phyloP scores from a whole-genome alignment of 1,140 invertebrate genomes.

The Drosophila jambulina region DNA sequence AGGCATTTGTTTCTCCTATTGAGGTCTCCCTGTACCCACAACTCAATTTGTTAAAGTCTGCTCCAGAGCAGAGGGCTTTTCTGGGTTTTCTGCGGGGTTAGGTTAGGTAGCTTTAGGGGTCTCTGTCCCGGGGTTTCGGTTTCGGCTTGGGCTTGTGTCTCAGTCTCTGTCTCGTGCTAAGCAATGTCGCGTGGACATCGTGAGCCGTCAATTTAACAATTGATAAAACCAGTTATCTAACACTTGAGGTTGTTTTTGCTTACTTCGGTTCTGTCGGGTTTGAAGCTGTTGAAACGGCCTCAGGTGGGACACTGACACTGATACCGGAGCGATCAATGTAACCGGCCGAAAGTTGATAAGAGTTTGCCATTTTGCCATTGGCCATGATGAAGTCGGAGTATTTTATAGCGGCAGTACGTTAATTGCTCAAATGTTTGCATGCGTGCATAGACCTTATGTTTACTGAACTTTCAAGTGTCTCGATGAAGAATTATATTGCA shows the following conservation, averaged over 20 bases:
- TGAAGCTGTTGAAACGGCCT: conserved; percentile 53
- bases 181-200: conserved; percentile 58
- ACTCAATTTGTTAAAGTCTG: background rate
- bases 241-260: conserved; percentile 17
- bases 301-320: conserved; percentile 33
- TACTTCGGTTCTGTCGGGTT: conserved; percentile 41
- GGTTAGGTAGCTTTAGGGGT: background rate
- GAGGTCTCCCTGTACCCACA: background rate
- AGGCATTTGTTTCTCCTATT: too few species aligned
- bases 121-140: conserved; percentile 3
- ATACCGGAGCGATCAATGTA: conserved; percentile 45
- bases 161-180: conserved; percentile 25
- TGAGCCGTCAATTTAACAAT: conserved; percentile 51
- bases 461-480: conserved; percentile 2
- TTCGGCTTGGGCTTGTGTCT: background rate
- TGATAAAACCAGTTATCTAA: conserved; percentile 52
- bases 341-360: conserved; percentile 41
- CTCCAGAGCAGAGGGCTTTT: too few species aligned
- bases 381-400: conserved; percentile 22
- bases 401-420: conserved; percentile 43
- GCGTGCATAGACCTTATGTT: conserved; percentile 13
- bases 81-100: conserved; percentile 5
- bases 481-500: conserved; percentile 7
- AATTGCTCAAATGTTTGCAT: conserved; percentile 38
- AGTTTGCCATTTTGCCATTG: conserved; percentile 25